A percentile compares a stretch with the other conserved stretches of the same genome.
These are phyloP conservation scores for Pollicipes pollicipes DNA, from an alignment of 1,140 invertebrate species.

Conservation along the genomic window DNA sequence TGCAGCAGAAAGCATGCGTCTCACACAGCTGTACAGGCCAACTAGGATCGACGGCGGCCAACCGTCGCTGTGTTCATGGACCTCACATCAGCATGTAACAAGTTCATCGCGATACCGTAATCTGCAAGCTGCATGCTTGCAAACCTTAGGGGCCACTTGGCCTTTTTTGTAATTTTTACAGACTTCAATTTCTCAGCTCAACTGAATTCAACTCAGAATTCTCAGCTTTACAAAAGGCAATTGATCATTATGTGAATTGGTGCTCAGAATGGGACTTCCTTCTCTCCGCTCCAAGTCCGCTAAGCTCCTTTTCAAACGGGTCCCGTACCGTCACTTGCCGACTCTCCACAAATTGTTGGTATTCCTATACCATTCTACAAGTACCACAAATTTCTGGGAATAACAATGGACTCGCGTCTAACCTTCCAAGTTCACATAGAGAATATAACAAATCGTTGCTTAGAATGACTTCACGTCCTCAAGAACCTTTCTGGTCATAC, in stretches of 20 bases:
- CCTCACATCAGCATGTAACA: too few species aligned
- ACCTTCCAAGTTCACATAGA: neutral
- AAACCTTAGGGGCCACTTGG: neutral
- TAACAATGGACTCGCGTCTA: neutral
- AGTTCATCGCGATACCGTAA: too few species aligned
- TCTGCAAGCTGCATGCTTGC: neutral
- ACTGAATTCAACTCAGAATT: too few species aligned
- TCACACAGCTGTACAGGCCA: too few species aligned
- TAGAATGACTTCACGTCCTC: neutral
- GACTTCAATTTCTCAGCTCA: too few species aligned
- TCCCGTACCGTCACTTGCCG: neutral
- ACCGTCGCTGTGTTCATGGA: too few species aligned
- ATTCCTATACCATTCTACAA: neutral
- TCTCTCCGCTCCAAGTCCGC: neutral
- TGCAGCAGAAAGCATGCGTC: too few species aligned
- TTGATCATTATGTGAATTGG: neutral
- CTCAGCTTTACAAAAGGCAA: neutral
- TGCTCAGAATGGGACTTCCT: neutral
- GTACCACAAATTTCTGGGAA: neutral
- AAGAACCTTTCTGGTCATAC: neutral
- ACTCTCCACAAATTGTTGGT: neutral
- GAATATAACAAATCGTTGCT: neutral
- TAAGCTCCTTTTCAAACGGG: neutral
- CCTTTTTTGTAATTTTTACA: neutral
- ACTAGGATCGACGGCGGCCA: too few species aligned